Base-by-base conservation (phyloP, 2,113 vertebrate species). In the Elaphurus davidianus region DNA sequence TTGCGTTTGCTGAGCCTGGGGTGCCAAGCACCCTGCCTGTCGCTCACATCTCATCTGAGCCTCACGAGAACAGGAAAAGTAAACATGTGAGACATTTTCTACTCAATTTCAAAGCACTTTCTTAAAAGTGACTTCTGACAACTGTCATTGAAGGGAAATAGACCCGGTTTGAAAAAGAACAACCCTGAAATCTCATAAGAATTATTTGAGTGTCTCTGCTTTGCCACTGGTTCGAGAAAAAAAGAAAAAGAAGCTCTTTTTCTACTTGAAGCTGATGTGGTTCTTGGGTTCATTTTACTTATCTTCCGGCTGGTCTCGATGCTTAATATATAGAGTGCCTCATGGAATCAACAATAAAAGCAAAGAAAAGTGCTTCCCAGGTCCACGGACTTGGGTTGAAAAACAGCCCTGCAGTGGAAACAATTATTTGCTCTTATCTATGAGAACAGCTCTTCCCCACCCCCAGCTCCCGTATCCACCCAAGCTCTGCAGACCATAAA, bases 61-160 rank as follows among this genome's bases (percentile, higher is more conserved):
- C 87, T 89, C 60, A 97, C 3, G 40, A 93, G 89, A 96, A 67
- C 21, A 81, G 89, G 59, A 83, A 55, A 54, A 90, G 28, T 64
- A 33, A 82, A 91, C 0, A 2, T 5, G 17, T 5, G 43, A 95
- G 87, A 62, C 7, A 14, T 93, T 89, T 95, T 93, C 94, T 45
- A 11, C 54, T 89, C 78, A 62, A 3, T 88, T 83, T 88, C 87
- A 91, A 94, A 96, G 71, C 33, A 6, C 25, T 89, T 96, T 96
- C 71, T 87, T 90, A 78, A 45, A 89, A 95, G 87, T 57, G 83
- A 62, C 94, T 92, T 96, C 57, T 91, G 96, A 91, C 74, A 94
- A 62, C 55, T 78, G 83, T 95, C 50, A 45, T 93, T 93, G 64
- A 81, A 85, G 71, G 57, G 47, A 87, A 93, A 95, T 40, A 79